A percentile compares a stretch with the other conserved stretches of the same genome.
Conservation (phyloP, 2,797 vertebrate species). For the Brotula barbata region DNA sequence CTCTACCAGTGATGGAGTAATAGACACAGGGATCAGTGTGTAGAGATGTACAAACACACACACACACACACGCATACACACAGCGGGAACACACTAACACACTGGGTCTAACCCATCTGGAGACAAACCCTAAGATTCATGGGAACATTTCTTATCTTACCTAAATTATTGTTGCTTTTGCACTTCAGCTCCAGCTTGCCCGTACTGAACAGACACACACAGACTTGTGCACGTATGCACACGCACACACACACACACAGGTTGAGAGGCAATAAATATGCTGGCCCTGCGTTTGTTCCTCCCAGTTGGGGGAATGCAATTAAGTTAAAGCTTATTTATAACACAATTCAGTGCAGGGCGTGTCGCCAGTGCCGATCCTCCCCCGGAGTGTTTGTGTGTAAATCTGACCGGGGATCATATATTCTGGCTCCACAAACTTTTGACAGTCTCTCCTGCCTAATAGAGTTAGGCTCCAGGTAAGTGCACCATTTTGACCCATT, state of each 20-base stretch:
- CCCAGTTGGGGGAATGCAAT: conserved; percentile 62
- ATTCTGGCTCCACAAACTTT: conserved; percentile 43
- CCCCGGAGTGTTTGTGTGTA: conserved; percentile 49
- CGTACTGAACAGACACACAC: conserved; percentile 23
- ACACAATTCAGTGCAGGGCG: conserved; percentile 50
- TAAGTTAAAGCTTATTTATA: conserved; percentile 75
- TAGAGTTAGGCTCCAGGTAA: conserved; percentile 38
- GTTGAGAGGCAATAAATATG: conserved; percentile 67
- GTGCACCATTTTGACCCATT: conserved; percentile 40
- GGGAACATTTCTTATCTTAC: conserved; percentile 36
- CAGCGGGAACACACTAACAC: conserved; percentile 9
- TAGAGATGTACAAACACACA: not conserved
- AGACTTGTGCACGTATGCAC: too few species aligned
- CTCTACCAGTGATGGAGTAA: too few species aligned
- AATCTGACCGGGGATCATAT: conserved; percentile 55
- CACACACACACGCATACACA: conserved; percentile 16
- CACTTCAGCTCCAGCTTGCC: conserved; percentile 34
- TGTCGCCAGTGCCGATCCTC: conserved; percentile 37
- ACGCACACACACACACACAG: not conserved
- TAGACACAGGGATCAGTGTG: conserved; percentile 10
- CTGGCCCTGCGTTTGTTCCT: conserved; percentile 56
- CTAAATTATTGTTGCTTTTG: conserved; percentile 42
- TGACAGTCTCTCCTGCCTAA: conserved; percentile 45
- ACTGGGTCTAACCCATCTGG: conserved; percentile 10
- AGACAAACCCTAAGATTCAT: conserved; percentile 35